phyloP scores from a whole-genome alignment of 2,797 vertebrate species.

The Cossypha heuglini region DNA sequence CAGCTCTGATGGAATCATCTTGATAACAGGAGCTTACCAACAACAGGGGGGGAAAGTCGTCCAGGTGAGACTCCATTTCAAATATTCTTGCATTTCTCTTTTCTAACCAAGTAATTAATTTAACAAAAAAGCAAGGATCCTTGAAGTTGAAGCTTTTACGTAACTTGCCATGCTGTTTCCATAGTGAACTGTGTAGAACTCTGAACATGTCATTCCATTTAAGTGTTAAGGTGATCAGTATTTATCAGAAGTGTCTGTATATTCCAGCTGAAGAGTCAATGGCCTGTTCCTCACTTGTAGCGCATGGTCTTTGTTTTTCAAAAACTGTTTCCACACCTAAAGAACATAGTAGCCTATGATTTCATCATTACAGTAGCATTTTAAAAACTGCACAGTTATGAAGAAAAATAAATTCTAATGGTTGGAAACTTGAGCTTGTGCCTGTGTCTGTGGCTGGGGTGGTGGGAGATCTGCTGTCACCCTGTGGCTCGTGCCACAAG shows the following conservation, averaged over 20 bases:
- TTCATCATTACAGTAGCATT: conserved; percentile 47
- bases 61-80: conserved; percentile 33
- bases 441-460: background rate
- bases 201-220: conserved; percentile 55
- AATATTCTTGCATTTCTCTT: conserved; percentile 22
- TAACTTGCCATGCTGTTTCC: conserved; percentile 43
- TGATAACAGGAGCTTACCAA: conserved; percentile 13
- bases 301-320: conserved; percentile 51
- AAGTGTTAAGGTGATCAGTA: conserved; percentile 41
- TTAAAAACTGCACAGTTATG: conserved; percentile 49
- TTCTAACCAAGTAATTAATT: conserved; percentile 14
- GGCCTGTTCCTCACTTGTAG: conserved; percentile 28
- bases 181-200: background rate
- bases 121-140: conserved; percentile 1
- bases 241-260: conserved; percentile 1
- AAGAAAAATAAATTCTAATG: conserved; percentile 64
- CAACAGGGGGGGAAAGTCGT: background rate
- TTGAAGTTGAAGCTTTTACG: conserved; percentile 37
- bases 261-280: conserved; percentile 39
- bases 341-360: background rate
- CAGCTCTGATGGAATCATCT: conserved; percentile 4
- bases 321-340: conserved; percentile 21
- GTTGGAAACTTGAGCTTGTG: background rate
- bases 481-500: accelerated
- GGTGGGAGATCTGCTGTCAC: background rate